Conservation (phyloP, 2,888 invertebrate genomes). For the Epinotia brunnichana region DNA sequence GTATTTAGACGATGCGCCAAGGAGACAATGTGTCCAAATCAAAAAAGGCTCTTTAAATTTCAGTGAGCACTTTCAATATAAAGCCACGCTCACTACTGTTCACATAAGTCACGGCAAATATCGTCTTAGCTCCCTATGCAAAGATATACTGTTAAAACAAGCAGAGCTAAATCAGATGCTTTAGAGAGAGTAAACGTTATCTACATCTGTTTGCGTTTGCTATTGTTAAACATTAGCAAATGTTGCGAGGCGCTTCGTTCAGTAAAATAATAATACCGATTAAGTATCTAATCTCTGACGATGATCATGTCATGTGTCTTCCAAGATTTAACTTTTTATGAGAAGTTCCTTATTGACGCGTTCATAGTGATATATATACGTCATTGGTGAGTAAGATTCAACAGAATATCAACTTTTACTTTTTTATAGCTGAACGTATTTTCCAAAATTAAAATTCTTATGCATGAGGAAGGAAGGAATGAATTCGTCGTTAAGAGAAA, state of each 20-base stretch:
- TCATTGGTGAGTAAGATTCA: slow-evolving; percentile 16
- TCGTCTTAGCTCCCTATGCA: slow-evolving; percentile 17
- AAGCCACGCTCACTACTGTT: slow-evolving; percentile 10
- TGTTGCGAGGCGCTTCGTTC: not conserved
- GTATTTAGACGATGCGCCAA: no score
- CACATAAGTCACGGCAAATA: slow-evolving; percentile 13
- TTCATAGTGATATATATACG: not conserved
- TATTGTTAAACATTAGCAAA: slow-evolving; percentile 25
- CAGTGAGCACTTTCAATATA: not conserved
- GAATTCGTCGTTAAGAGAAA: not conserved
- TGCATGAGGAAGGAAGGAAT: not conserved
- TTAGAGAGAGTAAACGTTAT: slow-evolving; percentile 28
- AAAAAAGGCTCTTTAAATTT: no score
- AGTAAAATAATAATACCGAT: slow-evolving; percentile 10
- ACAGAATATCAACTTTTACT: slow-evolving; percentile 8
- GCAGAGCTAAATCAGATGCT: slow-evolving; percentile 24
- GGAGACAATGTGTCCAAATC: no score
- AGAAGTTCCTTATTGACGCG: not conserved
- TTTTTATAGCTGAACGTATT: slow-evolving; percentile 4
- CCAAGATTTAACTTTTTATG: not conserved
- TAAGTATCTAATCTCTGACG: slow-evolving; percentile 9
- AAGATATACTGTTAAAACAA: slow-evolving; percentile 33
- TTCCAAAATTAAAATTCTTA: not conserved
- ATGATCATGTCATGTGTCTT: not conserved
- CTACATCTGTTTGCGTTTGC: slow-evolving; percentile 32